Evolutionary conservation across 2,888 invertebrate species (phyloP), one percentile per base, ranked within the genome.

Genomic region (Miltochrista miniata): DNA sequence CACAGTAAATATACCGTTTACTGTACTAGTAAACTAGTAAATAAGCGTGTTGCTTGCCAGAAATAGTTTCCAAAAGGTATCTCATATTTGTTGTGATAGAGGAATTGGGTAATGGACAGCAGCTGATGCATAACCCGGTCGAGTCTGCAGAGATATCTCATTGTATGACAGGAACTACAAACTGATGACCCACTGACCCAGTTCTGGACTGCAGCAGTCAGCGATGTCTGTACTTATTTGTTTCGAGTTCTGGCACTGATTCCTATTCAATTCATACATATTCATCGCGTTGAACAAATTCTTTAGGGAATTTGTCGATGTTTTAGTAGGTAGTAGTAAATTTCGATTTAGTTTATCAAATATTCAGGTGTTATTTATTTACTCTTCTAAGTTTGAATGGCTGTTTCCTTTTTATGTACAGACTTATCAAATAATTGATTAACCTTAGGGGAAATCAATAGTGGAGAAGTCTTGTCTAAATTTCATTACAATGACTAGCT

Each of bases 141-240:
- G 72, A 69, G 70, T 75, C 85, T 81, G 87, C 85, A 86, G 81
- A 81, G 81, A 85, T 88, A 87, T 84, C 84, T 85, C 88, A 85
- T 83, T 87, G 85, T 87, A 82, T 85, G 88, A 82, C 85, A 81
- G 79, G 74, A 73, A 76, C 78, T 74, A 73, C 68, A 73, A 77
- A 81, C 79, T 81, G 81, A 83, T 85, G 89, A 83, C 90, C 90
- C 70, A 86, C 74, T 90, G 79, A 88, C 90, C 90, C 69, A 82
- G 64, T 81, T 90, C 74, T 83, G 80, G 79, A 83, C 81, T 90
- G 90, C 88, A 85, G 90, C 87, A 87, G 83, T 78, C 76, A 78
- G 73, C 71, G 65, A 76, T 78, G 72, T 78, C 76, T 79, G 61
- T 81, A 79, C 81, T 82, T 82, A 82, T 87, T 88, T 86, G 87